phyloP scores from a whole-genome alignment of 2,888 invertebrate species.

The Anagyrus pseudococci region DNA sequence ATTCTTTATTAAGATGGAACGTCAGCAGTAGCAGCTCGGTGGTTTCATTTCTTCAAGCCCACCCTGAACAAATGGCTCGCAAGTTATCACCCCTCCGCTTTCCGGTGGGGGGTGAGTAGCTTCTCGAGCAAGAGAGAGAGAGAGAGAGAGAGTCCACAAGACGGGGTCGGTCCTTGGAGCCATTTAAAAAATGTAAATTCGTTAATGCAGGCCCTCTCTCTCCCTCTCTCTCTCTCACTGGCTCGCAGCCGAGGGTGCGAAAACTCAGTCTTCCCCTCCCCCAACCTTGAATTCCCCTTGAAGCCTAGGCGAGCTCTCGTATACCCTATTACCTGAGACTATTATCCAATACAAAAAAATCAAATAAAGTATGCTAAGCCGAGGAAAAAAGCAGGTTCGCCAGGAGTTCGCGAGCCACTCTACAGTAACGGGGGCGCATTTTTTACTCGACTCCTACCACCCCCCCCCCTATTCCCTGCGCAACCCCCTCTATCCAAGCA shows the following conservation, averaged over 20 bases:
- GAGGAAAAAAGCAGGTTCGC: too few relatives aligned
- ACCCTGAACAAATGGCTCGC: conserved; percentile 59
- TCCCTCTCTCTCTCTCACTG: conserved; percentile 28
- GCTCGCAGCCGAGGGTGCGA: conserved; percentile 49
- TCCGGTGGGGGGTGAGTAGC: not conserved
- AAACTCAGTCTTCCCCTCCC: too few relatives aligned
- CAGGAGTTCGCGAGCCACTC: conserved; percentile 44
- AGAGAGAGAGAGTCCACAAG: conserved; percentile 4
- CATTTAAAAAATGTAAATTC: conserved; percentile 63
- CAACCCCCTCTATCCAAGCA: not conserved
- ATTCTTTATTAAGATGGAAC: conserved; percentile 59
- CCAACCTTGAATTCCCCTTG: too few relatives aligned
- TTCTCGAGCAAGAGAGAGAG: not conserved
- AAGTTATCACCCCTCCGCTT: conserved; percentile 57
- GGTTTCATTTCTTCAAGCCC: conserved; percentile 59
- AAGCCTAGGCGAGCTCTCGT: conserved; percentile 27
- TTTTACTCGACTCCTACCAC: conserved; percentile 37
- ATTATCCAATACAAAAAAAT: conserved; percentile 62
- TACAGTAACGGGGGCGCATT: conserved; percentile 3
- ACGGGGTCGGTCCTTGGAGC: conserved; percentile 46
- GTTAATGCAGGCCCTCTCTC: conserved; percentile 56
- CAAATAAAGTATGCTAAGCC: conserved; percentile 62
- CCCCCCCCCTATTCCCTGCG: not conserved
- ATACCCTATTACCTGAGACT: conserved; percentile 60
- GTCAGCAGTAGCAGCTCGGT: conserved; percentile 45